phyloP scores from a whole-genome alignment of 2,888 invertebrate genomes.

The Andrena camellia region DNA sequence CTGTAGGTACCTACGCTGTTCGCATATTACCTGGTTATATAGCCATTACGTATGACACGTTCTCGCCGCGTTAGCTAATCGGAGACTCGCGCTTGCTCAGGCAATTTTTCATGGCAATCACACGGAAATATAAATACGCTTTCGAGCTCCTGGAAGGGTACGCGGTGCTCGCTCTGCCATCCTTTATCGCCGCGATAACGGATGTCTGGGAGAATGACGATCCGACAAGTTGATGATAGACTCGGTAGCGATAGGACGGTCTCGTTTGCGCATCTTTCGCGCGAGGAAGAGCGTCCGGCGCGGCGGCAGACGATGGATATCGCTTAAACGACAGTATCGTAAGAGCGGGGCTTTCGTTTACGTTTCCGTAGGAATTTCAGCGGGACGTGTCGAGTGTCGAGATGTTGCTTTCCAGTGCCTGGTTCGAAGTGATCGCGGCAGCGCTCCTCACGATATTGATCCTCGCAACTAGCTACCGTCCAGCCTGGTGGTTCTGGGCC shows the following conservation, averaged over 20 bases:
- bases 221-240: not conserved
- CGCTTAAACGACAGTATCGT: not conserved
- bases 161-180: not conserved
- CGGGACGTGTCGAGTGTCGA: slow-evolving; percentile 9
- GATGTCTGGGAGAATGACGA: slow-evolving; percentile 12
- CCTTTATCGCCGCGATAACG: slow-evolving; percentile 12
- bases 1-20: not conserved
- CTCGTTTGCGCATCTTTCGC: not conserved
- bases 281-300: not conserved
- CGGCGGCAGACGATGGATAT: not conserved
- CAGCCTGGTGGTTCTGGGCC: slow-evolving; percentile 81
- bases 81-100: no score
- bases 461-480: slow-evolving; percentile 79
- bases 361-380: slow-evolving; percentile 19
- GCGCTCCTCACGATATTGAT: slow-evolving; percentile 77
- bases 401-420: slow-evolving; percentile 78
- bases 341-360: not conserved
- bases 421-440: slow-evolving; percentile 80
- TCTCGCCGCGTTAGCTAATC: not conserved
- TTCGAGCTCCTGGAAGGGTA: not conserved
- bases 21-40: no score
- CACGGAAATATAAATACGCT: not conserved
- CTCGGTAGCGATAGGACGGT: not conserved
- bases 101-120: not conserved
- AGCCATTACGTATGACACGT: no score